Base-by-base conservation (phyloP, 1,140 invertebrate genomes). In the Pemphigus obesinymphae region DNA sequence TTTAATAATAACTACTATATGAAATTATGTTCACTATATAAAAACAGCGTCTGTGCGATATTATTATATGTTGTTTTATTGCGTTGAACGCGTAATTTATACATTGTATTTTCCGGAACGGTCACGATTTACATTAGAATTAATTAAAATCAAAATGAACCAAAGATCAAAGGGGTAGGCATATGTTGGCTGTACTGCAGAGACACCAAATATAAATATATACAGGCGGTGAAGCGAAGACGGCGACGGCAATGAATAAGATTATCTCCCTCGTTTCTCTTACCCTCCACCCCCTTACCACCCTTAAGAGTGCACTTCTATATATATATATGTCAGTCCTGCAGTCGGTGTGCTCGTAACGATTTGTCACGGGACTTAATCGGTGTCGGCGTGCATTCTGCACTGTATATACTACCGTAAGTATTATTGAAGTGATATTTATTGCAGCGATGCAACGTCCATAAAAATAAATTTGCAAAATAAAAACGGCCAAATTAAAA, bases 141-240 rank as follows among this genome's bases (percentile, higher is more conserved):
- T n/a, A 70, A 70, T 45, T 45, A 26, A 45, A 50, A 50, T 73
- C 15, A 45, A 26, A 43, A 70, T 23, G 66, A 70, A 26, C 66
- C 70, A 3, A 34, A 73, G 70, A 73, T 73, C 70, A 73, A 73
- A 73, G 70, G 70, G 43, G 15, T 34, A n/a, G n/a, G n/a, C n/a
- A n/a, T n/a, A n/a, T n/a, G n/a, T n/a, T n/a, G n/a, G n/a, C n/a
- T n/a, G n/a, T n/a, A n/a, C n/a, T n/a, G n/a, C 37, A 8, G 37
- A 40, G 37, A 5, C 37, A 40, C 37, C 37, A 40, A 8, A 40
- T 40, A 40, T 8, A n/a, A n/a, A n/a, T n/a, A n/a, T n/a, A n/a
- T 61, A 48, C 61, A 40, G 8, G 31, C 37, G 63, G 20, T 10
- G n/a, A 4, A 5, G 10, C 37, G 17, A n/a, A n/a, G n/a, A n/a